Conservation (phyloP, 2,113 vertebrate species). For the Urocolius indicus region DNA sequence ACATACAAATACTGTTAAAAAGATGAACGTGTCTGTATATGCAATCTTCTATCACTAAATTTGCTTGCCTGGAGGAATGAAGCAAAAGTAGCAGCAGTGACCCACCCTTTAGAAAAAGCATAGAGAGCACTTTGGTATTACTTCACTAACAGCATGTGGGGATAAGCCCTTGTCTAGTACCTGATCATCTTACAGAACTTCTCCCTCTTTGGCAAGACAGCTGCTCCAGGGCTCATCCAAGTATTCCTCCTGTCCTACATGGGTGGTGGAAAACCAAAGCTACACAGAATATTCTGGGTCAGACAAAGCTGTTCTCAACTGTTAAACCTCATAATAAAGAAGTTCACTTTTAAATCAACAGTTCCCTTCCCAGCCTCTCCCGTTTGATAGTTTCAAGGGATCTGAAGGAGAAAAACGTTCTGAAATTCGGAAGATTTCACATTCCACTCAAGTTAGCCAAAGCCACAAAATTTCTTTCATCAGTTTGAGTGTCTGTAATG, state of each 20-base stretch:
- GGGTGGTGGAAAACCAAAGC: conserved; percentile 30
- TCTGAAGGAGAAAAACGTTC: background rate
- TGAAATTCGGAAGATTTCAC: background rate
- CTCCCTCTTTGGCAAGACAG: conserved; percentile 74
- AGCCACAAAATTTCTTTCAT: background rate
- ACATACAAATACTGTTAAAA: background rate
- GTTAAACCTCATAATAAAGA: conserved; percentile 1
- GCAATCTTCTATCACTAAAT: background rate
- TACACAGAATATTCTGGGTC: conserved; percentile 10
- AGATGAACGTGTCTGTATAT: background rate
- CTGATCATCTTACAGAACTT: conserved; percentile 70
- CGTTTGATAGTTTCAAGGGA: background rate
- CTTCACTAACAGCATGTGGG: background rate
- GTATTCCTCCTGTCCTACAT: conserved; percentile 31
- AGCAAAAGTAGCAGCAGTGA: conserved; percentile 18
- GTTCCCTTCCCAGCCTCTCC: background rate
- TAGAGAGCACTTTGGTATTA: conserved; percentile 28
- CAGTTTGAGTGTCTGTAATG: background rate
- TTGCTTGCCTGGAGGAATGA: background rate
- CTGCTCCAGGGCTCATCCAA: conserved; percentile 63
- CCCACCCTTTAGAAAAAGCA: conserved; percentile 34
- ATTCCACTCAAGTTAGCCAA: background rate
- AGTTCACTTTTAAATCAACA: background rate
- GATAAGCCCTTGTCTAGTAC: conserved; percentile 17
- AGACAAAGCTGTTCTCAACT: background rate